Conservation (phyloP, 2,797 vertebrate genomes). For the Ctenochaetus hawaiiensis region DNA sequence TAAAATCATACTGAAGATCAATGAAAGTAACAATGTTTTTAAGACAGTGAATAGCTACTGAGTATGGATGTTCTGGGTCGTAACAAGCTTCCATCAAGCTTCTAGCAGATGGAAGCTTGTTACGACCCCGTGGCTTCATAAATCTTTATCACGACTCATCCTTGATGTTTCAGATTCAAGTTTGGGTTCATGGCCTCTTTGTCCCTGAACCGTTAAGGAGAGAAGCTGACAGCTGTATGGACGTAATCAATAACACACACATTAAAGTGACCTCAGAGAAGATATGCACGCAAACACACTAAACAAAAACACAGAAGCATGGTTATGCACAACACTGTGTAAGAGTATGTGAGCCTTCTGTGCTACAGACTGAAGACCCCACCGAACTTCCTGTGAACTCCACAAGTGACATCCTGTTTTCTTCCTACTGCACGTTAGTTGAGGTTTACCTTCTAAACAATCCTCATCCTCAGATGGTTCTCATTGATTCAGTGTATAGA, state of each 20-base stretch:
- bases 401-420: constrained; percentile 17
- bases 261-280: constrained; percentile 47
- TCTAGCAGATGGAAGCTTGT: constrained; percentile 19
- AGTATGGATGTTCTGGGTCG: constrained; percentile 30
- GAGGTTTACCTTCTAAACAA: constrained; percentile 12
- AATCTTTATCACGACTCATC: constrained; percentile 53
- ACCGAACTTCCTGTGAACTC: constrained; percentile 55
- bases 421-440: constrained; percentile 27
- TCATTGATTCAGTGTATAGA: constrained; percentile 19
- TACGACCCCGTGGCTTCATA: constrained; percentile 34
- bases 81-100: too few relatives aligned
- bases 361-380: constrained; percentile 2
- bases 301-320: constrained; percentile 43
- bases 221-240: constrained; percentile 42
- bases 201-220: constrained; percentile 24
- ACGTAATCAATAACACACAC: constrained; percentile 49
- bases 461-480: background rate
- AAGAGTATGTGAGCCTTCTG: constrained; percentile 41
- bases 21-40: constrained; percentile 44
- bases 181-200: constrained; percentile 39
- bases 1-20: constrained; percentile 41
- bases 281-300: constrained; percentile 6
- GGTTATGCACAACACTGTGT: constrained; percentile 1
- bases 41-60: constrained; percentile 10
- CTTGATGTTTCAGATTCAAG: constrained; percentile 58